A percentile compares a stretch with the other conserved stretches of the same genome.
Evolutionary conservation across 1,140 invertebrate genomes (phyloP).

Genomic region (Lineus longissimus): DNA sequence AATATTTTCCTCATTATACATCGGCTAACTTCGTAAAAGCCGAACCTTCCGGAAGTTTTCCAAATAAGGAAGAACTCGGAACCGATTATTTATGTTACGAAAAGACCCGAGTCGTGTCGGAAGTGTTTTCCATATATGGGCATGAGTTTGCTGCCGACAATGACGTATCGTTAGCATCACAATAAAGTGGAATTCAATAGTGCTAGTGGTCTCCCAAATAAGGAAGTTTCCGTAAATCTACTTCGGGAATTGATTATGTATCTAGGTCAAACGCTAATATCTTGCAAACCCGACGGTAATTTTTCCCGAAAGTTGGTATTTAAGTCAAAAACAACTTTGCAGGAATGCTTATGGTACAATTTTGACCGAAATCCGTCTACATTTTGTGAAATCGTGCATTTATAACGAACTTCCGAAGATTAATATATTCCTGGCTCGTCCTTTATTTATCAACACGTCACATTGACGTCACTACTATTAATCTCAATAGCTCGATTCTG

Average conservation of each 20-base stretch:
- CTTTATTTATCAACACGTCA: conserved; percentile 37
- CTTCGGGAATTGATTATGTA: conserved; percentile 24
- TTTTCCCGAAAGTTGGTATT: conserved; percentile 13
- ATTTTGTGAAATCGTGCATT: conserved; percentile 2
- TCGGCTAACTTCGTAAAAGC: background rate
- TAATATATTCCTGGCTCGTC: conserved; percentile 22
- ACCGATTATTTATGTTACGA: background rate
- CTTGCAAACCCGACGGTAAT: conserved; percentile 8
- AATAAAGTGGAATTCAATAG: conserved; percentile 21
- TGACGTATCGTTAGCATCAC: conserved; percentile 12
- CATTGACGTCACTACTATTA: conserved; percentile 37
- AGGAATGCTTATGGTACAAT: background rate
- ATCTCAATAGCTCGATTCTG: conserved; percentile 18
- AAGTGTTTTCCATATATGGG: conserved; percentile 5
- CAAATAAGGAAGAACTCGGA: too few species aligned
- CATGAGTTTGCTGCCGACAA: conserved; percentile 3
- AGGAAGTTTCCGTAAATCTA: conserved; percentile 28
- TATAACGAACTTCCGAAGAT: background rate
- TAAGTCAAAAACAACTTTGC: conserved; percentile 7
- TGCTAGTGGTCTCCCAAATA: conserved; percentile 37
- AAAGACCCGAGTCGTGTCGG: conserved; percentile 3
- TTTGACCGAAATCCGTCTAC: conserved; percentile 8
- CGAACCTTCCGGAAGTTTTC: background rate
- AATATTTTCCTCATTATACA: background rate
- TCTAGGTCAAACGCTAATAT: conserved; percentile 9